Evolutionary conservation across 2,797 vertebrate species (phyloP).

Genomic region (Ctenosaura bakeri): DNA sequence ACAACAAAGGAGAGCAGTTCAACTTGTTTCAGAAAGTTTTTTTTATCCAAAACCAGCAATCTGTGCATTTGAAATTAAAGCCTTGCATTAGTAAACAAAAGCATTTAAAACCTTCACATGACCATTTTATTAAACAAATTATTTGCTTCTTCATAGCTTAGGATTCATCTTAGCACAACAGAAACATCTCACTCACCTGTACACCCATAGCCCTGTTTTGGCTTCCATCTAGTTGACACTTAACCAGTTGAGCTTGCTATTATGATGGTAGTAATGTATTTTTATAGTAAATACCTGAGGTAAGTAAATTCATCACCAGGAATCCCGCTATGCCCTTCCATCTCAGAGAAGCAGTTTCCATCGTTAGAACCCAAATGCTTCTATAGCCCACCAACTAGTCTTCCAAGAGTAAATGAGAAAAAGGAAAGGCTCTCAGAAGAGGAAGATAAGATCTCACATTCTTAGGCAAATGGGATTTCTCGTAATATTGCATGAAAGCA

Average conservation of each 20-base stretch:
- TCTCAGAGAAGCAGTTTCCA: background rate
- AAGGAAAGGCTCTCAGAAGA: background rate
- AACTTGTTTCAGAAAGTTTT: no score
- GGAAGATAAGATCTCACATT: background rate
- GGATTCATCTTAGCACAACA: background rate
- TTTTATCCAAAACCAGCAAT: no score
- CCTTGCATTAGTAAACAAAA: no score
- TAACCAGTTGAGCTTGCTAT: background rate
- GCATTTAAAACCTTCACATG: no score
- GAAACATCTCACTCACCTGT: background rate
- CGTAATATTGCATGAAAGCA: background rate
- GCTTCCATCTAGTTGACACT: background rate
- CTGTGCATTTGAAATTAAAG: no score
- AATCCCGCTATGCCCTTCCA: background rate
- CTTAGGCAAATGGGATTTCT: background rate
- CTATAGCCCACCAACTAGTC: no score
- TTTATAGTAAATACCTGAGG: conserved; percentile 10
- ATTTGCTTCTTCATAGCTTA: background rate
- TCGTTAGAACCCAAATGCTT: background rate
- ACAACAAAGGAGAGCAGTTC: no score
- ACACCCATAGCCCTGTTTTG: background rate
- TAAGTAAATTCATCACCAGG: background rate
- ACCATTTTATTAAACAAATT: no score
- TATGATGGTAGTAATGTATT: no score
- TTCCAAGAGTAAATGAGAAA: background rate